Evolutionary conservation across 1,140 invertebrate genomes (phyloP).

Genomic region (Streblospio benedicti): DNA sequence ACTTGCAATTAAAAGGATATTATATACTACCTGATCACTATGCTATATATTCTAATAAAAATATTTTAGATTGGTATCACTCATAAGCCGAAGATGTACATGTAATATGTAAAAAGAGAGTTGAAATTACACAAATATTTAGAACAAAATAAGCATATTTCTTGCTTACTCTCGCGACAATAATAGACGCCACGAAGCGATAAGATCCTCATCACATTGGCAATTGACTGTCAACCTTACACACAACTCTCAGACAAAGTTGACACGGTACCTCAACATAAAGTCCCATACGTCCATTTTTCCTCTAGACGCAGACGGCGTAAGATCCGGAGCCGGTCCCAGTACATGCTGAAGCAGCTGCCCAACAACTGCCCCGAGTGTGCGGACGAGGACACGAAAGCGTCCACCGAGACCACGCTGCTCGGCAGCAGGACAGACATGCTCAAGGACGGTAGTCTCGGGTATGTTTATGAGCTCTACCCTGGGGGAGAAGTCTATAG

Average conservation of each 20-base stretch:
- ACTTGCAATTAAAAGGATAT: not conserved
- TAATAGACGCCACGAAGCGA: no score
- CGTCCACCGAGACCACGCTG: not conserved
- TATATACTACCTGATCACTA: not conserved
- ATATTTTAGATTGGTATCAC: not conserved
- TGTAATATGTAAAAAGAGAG: not conserved
- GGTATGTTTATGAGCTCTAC: no score
- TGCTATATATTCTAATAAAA: not conserved
- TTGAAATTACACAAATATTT: not conserved
- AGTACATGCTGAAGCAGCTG: constrained; percentile 2
- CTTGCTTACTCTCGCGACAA: not conserved
- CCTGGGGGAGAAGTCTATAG: not conserved
- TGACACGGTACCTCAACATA: not conserved
- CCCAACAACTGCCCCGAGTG: not conserved
- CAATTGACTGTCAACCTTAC: no score
- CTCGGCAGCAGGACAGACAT: no score
- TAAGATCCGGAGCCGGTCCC: constrained; percentile 6
- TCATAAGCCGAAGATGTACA: not conserved
- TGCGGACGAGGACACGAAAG: not conserved
- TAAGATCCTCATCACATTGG: no score
- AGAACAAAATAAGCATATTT: not conserved
- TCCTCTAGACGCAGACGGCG: constrained; percentile 4
- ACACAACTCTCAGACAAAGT: not conserved
- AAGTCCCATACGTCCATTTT: not conserved
- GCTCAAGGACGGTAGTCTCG: no score